Conservation (phyloP, 2,888 invertebrate species). For the Drymonia ruficornis region DNA sequence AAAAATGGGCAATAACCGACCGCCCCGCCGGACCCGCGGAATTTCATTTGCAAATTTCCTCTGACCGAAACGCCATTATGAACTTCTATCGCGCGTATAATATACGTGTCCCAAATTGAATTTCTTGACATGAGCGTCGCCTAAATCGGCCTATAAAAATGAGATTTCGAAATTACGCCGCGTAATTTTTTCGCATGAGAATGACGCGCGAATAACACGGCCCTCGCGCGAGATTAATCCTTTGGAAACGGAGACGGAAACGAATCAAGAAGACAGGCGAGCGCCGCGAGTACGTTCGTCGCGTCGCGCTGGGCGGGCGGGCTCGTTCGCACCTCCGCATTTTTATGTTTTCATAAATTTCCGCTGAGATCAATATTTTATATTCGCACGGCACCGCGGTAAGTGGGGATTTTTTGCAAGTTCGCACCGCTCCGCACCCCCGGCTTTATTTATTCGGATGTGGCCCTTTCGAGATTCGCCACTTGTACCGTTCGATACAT, state of each 20-base stretch:
- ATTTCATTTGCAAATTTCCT: slow-evolving; percentile 70
- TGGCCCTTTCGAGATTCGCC: slow-evolving; percentile 66
- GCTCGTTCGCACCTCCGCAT: slow-evolving; percentile 64
- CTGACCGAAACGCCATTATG: slow-evolving; percentile 59
- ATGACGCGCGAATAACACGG: slow-evolving; percentile 42
- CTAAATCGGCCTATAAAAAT: slow-evolving; percentile 37
- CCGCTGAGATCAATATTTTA: slow-evolving; percentile 80
- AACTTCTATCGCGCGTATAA: slow-evolving; percentile 47
- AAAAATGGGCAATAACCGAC: slow-evolving; percentile 70
- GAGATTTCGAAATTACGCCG: slow-evolving; percentile 40
- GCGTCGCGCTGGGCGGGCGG: slow-evolving; percentile 53
- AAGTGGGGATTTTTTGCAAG: slow-evolving; percentile 66
- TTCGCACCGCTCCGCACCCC: slow-evolving; percentile 55
- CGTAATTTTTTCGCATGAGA: slow-evolving; percentile 43
- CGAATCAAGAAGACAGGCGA: slow-evolving; percentile 46
- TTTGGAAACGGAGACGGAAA: slow-evolving; percentile 40
- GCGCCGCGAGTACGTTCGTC: slow-evolving; percentile 55
- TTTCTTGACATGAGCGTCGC: slow-evolving; percentile 38
- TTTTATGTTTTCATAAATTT: slow-evolving; percentile 83
- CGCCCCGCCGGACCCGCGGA: slow-evolving; percentile 57
- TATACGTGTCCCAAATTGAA: slow-evolving; percentile 49
- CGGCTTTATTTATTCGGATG: slow-evolving; percentile 66
- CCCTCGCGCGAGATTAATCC: slow-evolving; percentile 45
- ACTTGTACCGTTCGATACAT: slow-evolving; percentile 74
- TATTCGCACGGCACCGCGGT: slow-evolving; percentile 68